Conservation (phyloP, 1,140 invertebrate genomes). For the Whitmania pigra region DNA sequence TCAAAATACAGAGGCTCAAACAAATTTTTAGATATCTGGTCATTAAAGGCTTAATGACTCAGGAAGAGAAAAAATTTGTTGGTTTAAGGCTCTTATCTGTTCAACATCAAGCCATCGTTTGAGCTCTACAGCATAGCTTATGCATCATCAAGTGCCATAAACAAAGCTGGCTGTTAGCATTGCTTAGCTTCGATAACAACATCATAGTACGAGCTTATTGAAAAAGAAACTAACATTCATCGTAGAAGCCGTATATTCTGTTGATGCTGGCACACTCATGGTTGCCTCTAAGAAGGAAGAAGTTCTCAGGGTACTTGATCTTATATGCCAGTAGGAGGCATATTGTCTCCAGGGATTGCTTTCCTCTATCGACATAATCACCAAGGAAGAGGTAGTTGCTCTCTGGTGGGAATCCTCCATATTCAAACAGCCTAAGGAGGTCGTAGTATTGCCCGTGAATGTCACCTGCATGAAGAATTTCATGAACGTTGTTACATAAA, state of each 20-base stretch:
- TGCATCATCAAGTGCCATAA: too few species aligned
- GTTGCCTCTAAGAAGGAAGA: slow-evolving; percentile 55
- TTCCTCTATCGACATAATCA: slow-evolving; percentile 50
- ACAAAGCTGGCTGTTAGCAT: too few species aligned
- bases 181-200: neutral
- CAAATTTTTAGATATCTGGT: too few species aligned
- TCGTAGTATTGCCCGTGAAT: slow-evolving; percentile 52
- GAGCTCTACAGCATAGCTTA: too few species aligned
- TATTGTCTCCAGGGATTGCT: slow-evolving; percentile 49
- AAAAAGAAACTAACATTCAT: slow-evolving; percentile 41
- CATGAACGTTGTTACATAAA: neutral
- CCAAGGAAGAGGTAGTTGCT: slow-evolving; percentile 52
- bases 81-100: neutral
- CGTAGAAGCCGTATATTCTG: slow-evolving; percentile 50
- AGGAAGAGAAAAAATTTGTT: neutral
- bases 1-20: too few species aligned
- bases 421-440: slow-evolving; percentile 48
- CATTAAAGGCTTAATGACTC: neutral
- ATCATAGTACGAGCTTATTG: neutral
- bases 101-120: neutral
- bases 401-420: slow-evolving; percentile 50
- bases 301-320: slow-evolving; percentile 50
- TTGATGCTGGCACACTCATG: slow-evolving; percentile 56
- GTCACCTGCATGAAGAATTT: slow-evolving; percentile 44
- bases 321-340: slow-evolving; percentile 42